These are phyloP conservation scores for Agrochola macilenta DNA, from an alignment of 2,888 invertebrate species.

Conservation along the genomic window DNA sequence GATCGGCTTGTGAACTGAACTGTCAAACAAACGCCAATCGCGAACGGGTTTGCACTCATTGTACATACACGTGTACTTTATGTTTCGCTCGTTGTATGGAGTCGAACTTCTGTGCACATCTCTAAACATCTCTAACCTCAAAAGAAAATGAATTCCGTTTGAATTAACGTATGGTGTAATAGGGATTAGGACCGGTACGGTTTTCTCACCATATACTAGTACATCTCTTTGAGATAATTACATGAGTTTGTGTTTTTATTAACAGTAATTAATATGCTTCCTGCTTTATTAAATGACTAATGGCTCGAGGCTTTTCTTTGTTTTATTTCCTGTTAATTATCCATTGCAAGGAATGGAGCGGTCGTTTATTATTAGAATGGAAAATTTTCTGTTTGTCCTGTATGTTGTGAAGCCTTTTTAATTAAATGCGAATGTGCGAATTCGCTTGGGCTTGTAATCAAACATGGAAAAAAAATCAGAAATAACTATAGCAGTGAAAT, in stretches of 20 bases:
- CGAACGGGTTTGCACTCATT: background rate
- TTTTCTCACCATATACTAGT: background rate
- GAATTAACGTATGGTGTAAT: slow-evolving; percentile 18
- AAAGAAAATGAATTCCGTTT: slow-evolving; percentile 38
- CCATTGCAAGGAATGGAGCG: background rate
- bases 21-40: background rate
- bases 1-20: background rate
- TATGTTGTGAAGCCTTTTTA: background rate
- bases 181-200: background rate
- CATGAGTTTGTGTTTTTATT: slow-evolving; percentile 2
- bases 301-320: background rate
- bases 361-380: background rate
- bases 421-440: background rate
- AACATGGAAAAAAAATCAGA: background rate
- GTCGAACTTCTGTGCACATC: background rate
- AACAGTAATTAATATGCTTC: background rate
- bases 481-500: background rate
- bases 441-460: background rate
- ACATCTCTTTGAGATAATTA: slow-evolving; percentile 6
- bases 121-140: background rate
- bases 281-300: background rate
- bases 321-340: background rate
- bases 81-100: background rate
- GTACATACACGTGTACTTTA: background rate
- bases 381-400: background rate